These are phyloP conservation scores for Colletes latitarsis DNA, from an alignment of 1,140 invertebrate species.

Conservation along the genomic window DNA sequence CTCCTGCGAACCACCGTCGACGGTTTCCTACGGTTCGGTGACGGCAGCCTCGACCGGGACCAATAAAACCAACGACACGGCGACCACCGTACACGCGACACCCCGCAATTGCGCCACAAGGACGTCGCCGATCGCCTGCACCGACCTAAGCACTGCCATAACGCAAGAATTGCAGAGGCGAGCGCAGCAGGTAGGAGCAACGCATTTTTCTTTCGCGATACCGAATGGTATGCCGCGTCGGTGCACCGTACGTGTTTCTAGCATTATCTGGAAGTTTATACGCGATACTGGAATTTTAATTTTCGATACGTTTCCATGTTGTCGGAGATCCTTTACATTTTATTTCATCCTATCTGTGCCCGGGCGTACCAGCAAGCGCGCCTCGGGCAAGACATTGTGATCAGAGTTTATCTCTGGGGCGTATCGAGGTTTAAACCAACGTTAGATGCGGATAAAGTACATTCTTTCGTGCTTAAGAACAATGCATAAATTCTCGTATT, in stretches of 20 bases:
- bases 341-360: too few species aligned
- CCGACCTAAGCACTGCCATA: slow-evolving; percentile 82
- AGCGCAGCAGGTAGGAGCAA: slow-evolving; percentile 80
- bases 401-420: background rate
- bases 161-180: slow-evolving; percentile 85
- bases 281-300: slow-evolving; percentile 1
- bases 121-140: slow-evolving; percentile 62
- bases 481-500: too few species aligned
- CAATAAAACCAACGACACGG: slow-evolving; percentile 52
- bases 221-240: background rate
- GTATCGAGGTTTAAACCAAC: background rate
- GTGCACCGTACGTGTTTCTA: background rate
- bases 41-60: slow-evolving; percentile 46
- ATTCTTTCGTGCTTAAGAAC: too few species aligned
- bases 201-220: background rate
- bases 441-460: background rate
- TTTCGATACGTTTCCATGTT: slow-evolving; percentile 2
- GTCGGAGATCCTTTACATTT: background rate
- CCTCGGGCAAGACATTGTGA: background rate
- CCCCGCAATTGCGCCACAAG: slow-evolving; percentile 40
- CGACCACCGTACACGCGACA: slow-evolving; percentile 42
- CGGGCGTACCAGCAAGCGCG: too few species aligned
- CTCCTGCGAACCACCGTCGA: slow-evolving; percentile 75
- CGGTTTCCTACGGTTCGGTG: slow-evolving; percentile 65
- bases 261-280: slow-evolving; percentile 10